Base-by-base conservation (phyloP, 2,797 vertebrate genomes). In the Nothura maculosa region DNA sequence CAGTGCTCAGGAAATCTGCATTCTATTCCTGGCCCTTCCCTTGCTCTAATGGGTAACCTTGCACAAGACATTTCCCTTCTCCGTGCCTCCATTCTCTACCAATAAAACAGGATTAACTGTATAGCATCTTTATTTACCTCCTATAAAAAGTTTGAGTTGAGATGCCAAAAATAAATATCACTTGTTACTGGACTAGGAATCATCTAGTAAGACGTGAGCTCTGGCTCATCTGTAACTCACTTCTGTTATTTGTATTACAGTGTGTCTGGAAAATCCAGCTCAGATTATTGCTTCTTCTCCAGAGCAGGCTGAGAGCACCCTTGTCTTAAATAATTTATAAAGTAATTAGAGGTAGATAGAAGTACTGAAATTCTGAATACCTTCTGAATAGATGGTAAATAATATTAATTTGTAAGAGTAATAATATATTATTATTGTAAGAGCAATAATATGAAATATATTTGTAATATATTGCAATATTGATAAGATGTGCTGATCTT, bases 11-110 rank as follows among this genome's bases (percentile, higher is more conserved):
- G 85, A 94, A 96, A 80, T 91, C 61, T 54, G 81, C 36, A 50
- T 90, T 90, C 85, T 93, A 74, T 92, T 96, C 70, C 83, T 84
- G 81, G 63, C 63, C 80, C 34, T 93, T 88, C 55, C 40, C 34
- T 92, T 89, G 25, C 32, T 87, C 74, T 91, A 47, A 54, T 76
- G 85, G 85, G 79, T 90, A 86, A 38, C 48, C 73, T 82, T 80
- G 55, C 45, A 60, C 28, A 55, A 80, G 57, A 61, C 42, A 77
- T 86, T 93, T 92, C 70, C 83, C 74, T 52, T 13, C 30, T 89
- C 69, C 45, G 14, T 79, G 38, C 30, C 45, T 64, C 55, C 60
- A 17, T 54, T 30, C 34, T 92, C 27, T 87, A 45, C 27, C 45
- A 32, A 67, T 83, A 79, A 69, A 91, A 52, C 19, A 83, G 28